These are phyloP conservation scores for Muntiacus muntjak DNA, from an alignment of 2,113 vertebrate genomes.

Conservation along the genomic window DNA sequence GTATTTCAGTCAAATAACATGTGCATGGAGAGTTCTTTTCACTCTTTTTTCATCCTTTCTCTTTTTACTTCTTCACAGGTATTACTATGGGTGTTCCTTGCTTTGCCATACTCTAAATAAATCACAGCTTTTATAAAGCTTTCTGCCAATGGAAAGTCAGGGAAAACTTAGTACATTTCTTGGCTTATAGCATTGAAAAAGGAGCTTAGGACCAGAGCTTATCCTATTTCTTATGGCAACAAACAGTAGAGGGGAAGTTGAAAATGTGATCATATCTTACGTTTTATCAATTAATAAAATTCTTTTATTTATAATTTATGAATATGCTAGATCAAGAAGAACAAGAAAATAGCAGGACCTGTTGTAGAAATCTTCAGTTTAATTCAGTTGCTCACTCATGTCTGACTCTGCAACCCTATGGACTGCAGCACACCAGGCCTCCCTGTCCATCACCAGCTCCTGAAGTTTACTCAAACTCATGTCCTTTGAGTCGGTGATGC, in stretches of 20 bases:
- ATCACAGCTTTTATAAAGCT: neutral
- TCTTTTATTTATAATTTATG: neutral
- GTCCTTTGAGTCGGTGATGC: neutral
- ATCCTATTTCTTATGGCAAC: neutral
- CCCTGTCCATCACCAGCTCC: neutral
- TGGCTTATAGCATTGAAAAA: neutral
- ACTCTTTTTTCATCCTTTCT: neutral
- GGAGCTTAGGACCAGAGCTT: neutral
- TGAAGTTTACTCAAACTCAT: neutral
- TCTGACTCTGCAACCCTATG: neutral
- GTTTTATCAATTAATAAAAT: neutral
- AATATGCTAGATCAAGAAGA: neutral
- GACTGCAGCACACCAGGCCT: neutral
- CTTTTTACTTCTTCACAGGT: neutral
- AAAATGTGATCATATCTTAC: neutral
- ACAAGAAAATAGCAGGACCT: neutral
- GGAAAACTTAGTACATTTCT: neutral
- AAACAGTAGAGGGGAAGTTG: neutral
- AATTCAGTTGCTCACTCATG: rapidly evolving
- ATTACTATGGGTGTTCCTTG: neutral
- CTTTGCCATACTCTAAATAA: neutral
- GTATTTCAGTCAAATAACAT: neutral
- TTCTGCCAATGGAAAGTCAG: neutral
- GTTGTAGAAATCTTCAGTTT: neutral
- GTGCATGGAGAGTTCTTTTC: neutral